Evolutionary conservation across 2,113 vertebrate genomes (phyloP), one percentile per base, ranked within the genome.

Genomic region (Vulpes ferrilata): DNA sequence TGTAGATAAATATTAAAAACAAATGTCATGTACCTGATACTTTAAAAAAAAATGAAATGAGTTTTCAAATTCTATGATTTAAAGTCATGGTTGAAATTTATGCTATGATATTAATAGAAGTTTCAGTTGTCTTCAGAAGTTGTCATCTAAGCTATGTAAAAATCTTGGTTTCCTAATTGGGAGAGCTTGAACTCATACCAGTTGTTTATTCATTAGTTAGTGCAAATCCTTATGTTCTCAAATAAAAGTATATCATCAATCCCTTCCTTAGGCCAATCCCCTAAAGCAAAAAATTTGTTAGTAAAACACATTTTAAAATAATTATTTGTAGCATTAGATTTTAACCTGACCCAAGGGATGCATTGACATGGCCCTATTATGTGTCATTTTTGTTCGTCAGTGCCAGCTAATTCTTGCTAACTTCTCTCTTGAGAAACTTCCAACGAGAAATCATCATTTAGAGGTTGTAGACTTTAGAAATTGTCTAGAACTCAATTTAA

Each of bases 391-490:
- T 92, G 13, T 25, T 12, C 32, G 35, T 27, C 79, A 89, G 4
- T 57, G 57, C 13, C 82, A 59, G 69, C 95, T 97, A 32, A 51
- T 69, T 51, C 86, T 82, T 96, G 3, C 27, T 27, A 35, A 43
- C 2, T 73, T 88, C 25, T 60, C 90, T 88, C 35, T n/a, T 81
- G 93, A 93, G 48, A 87, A 48, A 62, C 73, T 89, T 82, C n/a
- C 7, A 7, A 95, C 3, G 3, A 69, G 23, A 51, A 78, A 78
- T 57, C 93, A 95, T 91, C 59, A 59, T 85, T 85, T 82, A 64
- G 95, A 93, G 19, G 1, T 85, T 48, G 59, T 79, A 1, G 60
- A 84, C 85, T 78, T 90, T 92, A 95, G 84, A 74, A 95, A 64
- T 76, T 82, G 0, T 84, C 22, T 3, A 0, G n/a, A 69, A 81